phyloP scores from a whole-genome alignment of 2,888 invertebrate species.

The Margaritifera margaritifera region DNA sequence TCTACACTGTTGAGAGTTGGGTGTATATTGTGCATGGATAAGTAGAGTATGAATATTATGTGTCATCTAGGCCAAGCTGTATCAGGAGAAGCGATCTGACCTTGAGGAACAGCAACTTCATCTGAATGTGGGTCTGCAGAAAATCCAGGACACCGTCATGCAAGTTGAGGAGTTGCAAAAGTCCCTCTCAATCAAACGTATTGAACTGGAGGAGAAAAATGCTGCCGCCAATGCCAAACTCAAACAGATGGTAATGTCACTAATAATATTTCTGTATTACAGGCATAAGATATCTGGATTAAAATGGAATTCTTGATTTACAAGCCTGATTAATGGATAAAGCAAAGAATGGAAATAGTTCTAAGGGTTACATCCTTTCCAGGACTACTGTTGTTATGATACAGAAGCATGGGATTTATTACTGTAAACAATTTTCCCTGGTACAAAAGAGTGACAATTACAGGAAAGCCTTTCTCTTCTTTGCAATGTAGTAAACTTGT shows the following conservation, averaged over 20 bases:
- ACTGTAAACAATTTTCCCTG: no score
- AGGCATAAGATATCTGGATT: no score
- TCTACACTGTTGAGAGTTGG: background rate
- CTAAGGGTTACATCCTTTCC: no score
- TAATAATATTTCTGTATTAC: conserved; percentile 6
- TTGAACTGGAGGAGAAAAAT: conserved; percentile 91
- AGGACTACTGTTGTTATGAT: no score
- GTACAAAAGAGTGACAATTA: no score
- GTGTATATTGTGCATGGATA: background rate
- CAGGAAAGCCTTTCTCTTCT: no score
- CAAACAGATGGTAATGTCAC: conserved; percentile 89
- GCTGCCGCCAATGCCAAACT: conserved; percentile 99
- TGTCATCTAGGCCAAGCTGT: conserved; percentile 81
- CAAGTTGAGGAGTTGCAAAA: conserved; percentile 99
- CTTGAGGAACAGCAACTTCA: conserved; percentile 99
- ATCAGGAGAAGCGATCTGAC: conserved; percentile 97
- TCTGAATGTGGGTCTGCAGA: conserved; percentile 97
- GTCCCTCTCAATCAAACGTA: conserved; percentile 95
- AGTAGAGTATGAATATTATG: background rate
- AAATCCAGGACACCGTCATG: conserved; percentile 99
- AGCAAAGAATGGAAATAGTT: no score
- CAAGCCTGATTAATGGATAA: no score
- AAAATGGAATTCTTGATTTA: no score
- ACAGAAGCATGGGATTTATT: no score
- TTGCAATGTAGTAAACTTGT: no score